Conservation (phyloP, 2,113 vertebrate genomes). For the Okapia johnstoni region DNA sequence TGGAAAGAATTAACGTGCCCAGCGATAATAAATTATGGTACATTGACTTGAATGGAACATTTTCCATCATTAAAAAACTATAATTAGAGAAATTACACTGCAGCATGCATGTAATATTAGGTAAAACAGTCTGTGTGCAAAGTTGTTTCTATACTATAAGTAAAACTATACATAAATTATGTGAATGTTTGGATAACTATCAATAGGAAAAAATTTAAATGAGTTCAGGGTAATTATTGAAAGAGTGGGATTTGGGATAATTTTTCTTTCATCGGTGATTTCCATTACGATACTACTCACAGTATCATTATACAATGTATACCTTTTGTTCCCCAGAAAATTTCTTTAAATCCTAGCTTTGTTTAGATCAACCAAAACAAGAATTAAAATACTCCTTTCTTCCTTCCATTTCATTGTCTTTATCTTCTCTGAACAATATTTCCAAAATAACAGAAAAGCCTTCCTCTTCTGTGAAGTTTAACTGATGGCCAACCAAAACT, state of each 20-base stretch:
- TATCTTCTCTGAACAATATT: background rate
- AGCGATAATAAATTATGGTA: background rate
- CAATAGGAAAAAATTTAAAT: background rate
- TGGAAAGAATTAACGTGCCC: background rate
- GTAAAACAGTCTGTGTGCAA: background rate
- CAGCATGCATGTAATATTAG: background rate
- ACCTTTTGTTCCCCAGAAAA: background rate
- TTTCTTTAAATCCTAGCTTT: background rate
- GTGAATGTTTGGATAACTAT: background rate
- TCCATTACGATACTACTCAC: background rate
- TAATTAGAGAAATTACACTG: background rate
- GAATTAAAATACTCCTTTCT: background rate
- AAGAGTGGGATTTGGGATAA: background rate
- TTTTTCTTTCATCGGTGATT: background rate
- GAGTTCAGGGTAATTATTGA: background rate
- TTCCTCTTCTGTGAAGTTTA: background rate
- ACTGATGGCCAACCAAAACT: background rate
- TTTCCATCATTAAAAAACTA: background rate
- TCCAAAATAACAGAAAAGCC: background rate
- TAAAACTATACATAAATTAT: background rate
- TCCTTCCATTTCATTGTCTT: background rate
- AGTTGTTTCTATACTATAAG: background rate
- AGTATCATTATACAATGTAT: background rate
- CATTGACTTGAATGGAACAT: background rate
- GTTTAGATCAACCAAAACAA: background rate